These are phyloP conservation scores for Ciona savignyi DNA, from an alignment of 23 tunicate genomes.

Conservation along the genomic window DNA sequence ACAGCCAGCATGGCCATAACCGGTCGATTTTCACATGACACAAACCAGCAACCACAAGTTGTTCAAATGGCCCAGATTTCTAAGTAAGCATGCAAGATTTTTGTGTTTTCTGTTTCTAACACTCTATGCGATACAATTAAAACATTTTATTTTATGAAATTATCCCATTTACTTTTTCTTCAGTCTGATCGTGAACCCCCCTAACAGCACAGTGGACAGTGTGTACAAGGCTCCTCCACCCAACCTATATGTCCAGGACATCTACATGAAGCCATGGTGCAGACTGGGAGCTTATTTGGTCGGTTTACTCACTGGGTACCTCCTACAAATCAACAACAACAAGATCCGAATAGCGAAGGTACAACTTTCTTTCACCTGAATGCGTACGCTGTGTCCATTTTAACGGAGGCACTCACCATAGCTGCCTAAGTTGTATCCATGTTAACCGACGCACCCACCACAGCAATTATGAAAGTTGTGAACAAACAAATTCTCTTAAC, in stretches of 20 bases:
- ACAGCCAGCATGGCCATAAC: conserved; percentile 37
- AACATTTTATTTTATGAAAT: too few species aligned
- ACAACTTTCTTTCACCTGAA: not conserved
- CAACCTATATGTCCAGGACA: conserved; percentile 39
- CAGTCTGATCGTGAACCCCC: not conserved
- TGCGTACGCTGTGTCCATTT: too few species aligned
- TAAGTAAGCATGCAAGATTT: conserved; percentile 33
- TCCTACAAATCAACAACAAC: conserved; percentile 21
- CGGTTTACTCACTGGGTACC: conserved; percentile 79
- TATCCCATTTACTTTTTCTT: too few species aligned
- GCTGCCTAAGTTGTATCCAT: too few species aligned
- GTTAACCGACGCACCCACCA: too few species aligned
- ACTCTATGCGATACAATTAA: too few species aligned
- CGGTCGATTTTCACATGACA: conserved; percentile 47
- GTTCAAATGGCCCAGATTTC: conserved; percentile 25
- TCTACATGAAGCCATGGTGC: conserved; percentile 79
- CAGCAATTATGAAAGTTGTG: too few species aligned
- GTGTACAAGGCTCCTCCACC: not conserved
- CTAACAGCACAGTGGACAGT: not conserved
- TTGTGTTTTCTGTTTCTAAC: too few species aligned
- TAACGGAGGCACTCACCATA: too few species aligned
- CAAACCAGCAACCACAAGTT: conserved; percentile 39
- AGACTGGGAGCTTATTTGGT: conserved; percentile 77
- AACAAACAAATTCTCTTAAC: too few species aligned
- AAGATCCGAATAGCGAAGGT: conserved; percentile 61